Conservation (phyloP, 2,888 invertebrate species). For the Scrobipalpa atriplicella region DNA sequence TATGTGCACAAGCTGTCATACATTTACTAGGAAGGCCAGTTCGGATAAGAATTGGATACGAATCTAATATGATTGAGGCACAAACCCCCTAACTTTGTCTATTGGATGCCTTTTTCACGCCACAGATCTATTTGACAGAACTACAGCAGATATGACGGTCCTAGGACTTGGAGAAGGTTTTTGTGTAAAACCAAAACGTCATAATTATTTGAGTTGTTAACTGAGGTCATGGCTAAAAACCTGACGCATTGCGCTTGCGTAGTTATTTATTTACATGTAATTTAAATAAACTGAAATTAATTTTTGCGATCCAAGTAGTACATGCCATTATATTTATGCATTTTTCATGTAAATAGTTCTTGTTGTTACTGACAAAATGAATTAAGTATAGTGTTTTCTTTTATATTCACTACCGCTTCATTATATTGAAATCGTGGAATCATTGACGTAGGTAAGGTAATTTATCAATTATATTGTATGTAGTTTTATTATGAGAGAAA, state of each 20-base stretch:
- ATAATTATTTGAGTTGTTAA: neutral
- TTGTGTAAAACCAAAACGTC: too few species aligned
- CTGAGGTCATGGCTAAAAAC: neutral
- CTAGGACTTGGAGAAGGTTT: too few species aligned
- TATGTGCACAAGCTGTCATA: too few species aligned
- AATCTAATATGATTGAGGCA: too few species aligned
- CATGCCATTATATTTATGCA: slow-evolving; percentile 2
- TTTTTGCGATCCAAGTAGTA: neutral
- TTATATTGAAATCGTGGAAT: neutral
- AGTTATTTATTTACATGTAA: neutral
- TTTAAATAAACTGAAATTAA: neutral
- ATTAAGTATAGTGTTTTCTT: neutral
- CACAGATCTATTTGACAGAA: too few species aligned
- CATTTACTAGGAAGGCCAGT: too few species aligned
- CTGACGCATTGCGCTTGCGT: neutral
- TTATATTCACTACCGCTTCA: neutral
- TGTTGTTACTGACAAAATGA: neutral
- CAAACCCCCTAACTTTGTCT: too few species aligned
- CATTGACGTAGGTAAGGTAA: neutral
- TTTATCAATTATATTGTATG: too few species aligned
- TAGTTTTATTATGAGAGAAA: too few species aligned
- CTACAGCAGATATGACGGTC: too few species aligned
- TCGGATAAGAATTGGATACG: too few species aligned
- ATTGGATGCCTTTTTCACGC: too few species aligned
- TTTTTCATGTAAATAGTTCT: neutral